phyloP scores from a whole-genome alignment of 2,797 vertebrate species.

The Selene dorsalis region DNA sequence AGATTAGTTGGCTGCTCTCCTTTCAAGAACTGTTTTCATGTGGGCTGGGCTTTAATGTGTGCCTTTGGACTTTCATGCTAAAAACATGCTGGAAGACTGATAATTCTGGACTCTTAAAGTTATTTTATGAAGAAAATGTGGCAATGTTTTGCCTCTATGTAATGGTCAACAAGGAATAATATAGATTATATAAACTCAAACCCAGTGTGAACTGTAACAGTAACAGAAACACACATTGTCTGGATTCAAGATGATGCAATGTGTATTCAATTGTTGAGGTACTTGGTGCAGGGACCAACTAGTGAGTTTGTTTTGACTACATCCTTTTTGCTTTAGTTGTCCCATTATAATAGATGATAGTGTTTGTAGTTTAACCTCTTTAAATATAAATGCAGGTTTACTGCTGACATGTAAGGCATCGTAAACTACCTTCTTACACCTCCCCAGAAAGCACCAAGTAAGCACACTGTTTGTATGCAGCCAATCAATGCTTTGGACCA shows the following conservation, averaged over 20 bases:
- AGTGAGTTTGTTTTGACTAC: not conserved
- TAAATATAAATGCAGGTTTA: conserved; percentile 45
- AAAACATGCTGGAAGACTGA: conserved; percentile 45
- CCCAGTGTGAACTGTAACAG: conserved; percentile 24
- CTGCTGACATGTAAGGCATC: conserved; percentile 43
- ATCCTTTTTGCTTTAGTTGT: not conserved
- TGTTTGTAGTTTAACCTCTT: conserved; percentile 22
- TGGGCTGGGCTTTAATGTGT: conserved; percentile 61
- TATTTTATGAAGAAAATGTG: conserved; percentile 24
- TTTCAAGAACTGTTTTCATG: conserved; percentile 74
- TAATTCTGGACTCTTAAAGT: conserved; percentile 43
- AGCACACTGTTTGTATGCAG: conserved; percentile 68
- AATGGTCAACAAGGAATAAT: conserved; percentile 8
- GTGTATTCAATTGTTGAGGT: not conserved
- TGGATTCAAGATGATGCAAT: not conserved
- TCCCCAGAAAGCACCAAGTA: conserved; percentile 74
- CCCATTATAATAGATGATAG: not conserved
- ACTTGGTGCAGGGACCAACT: not conserved
- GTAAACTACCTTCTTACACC: conserved; percentile 45
- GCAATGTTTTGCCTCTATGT: conserved; percentile 7
- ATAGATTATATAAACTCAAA: conserved; percentile 28
- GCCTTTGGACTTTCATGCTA: conserved; percentile 51
- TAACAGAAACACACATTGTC: not conserved
- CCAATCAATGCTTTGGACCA: conserved; percentile 75
- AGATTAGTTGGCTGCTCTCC: conserved; percentile 74